A percentile compares a stretch with the other conserved stretches of the same genome.
Evolutionary conservation across 2,888 invertebrate genomes (phyloP).

Genomic region (Pinctada fucata): DNA sequence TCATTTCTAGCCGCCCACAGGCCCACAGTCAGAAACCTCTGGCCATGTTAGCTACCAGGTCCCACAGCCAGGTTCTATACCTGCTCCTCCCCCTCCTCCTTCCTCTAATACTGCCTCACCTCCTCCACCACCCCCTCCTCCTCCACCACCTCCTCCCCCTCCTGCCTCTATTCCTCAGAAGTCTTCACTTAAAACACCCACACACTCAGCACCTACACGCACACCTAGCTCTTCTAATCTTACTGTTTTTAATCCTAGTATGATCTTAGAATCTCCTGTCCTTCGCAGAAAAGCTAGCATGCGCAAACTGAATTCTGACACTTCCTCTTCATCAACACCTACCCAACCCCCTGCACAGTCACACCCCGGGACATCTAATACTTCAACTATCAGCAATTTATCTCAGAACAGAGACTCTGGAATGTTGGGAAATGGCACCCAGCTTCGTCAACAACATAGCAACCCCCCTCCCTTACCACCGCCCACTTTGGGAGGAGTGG

Average conservation of each 20-base stretch:
- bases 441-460: conserved; percentile 45
- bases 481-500: conserved; percentile 18
- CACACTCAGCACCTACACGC: neutral
- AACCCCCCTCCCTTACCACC: conserved; percentile 52
- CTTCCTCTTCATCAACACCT: conserved; percentile 43
- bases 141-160: conserved; percentile 44
- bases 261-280: conserved; percentile 16
- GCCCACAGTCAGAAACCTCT: conserved; percentile 19
- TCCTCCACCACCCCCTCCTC: conserved; percentile 30
- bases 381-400: conserved; percentile 16
- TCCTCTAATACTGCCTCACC: conserved; percentile 33
- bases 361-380: conserved; percentile 30
- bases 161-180: conserved; percentile 42
- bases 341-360: conserved; percentile 25
- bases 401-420: conserved; percentile 27
- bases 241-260: conserved; percentile 25
- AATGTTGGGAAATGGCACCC: conserved; percentile 37
- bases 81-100: conserved; percentile 38
- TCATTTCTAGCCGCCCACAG: conserved; percentile 12
- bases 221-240: conserved; percentile 17
- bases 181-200: conserved; percentile 44
- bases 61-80: conserved; percentile 41
- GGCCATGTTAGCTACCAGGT: conserved; percentile 34
- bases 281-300: conserved; percentile 19
- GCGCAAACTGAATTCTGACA: conserved; percentile 31